Evolutionary conservation across 2,888 invertebrate genomes (phyloP), one percentile per base, ranked within the genome.

Genomic region (Apantesis nais): DNA sequence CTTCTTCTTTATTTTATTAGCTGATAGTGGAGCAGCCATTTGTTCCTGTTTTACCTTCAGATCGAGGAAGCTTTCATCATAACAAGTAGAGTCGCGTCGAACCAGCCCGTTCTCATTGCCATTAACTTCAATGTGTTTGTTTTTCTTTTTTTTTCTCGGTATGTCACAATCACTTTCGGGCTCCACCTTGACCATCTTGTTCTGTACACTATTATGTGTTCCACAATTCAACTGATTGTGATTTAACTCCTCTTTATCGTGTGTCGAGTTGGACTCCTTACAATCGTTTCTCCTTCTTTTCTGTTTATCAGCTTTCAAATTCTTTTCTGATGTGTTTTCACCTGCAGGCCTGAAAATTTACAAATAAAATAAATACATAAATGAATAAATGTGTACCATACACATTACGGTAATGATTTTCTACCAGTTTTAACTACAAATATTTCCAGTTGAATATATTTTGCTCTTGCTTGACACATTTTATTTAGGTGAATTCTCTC

Each of bases 21-120:
- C 61, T 44, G 41, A 34, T 2, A 22, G 44, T 55, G 74, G 60
- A 52, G 68, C 64, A 60, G 72, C 72, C 11, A 70, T 70, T 67
- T 85, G 73, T 78, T 88, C 89, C 74, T 88, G 81, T 70, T 92
- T 90, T 1, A 92, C 89, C 77, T 82, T 82, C 39, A 85, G 72
- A 69, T 90, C 79, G 22, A 90, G 78, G 75, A 83, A 88, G 55
- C 81, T 82, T 70, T 90, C 86, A 84, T 86, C 83, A 72, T 83
- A 73, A 29, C 72, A 71, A 19, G 74, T 60, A 48, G 70, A 68
- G 37, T 76, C 71, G 34, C 73, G 70, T 52, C 11, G 22, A 11
- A n/a, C 9, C 52, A 55, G 72, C 29, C 71, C 71, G 52, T 71
- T 66, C 19, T 74, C 55, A 22, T 74, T 67, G 39, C 76, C 77